Conservation (phyloP, 2,888 invertebrate species). For the Gari tellinella region DNA sequence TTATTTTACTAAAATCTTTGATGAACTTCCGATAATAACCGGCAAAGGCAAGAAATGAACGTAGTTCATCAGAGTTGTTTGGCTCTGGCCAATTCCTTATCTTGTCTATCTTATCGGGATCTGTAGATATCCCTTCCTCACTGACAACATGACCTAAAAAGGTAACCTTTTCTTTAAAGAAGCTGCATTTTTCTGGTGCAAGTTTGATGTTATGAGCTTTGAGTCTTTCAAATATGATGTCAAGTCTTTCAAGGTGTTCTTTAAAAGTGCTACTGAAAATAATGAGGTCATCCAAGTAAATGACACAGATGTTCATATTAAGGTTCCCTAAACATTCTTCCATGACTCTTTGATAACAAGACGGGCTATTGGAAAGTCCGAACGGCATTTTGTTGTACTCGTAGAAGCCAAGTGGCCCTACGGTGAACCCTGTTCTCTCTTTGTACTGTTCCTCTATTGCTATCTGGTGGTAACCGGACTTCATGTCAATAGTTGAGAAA, state of each 20-base stretch:
- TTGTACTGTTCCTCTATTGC: constrained; percentile 17
- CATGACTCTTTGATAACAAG: constrained; percentile 18
- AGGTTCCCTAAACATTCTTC: too few relatives aligned
- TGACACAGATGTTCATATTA: too few relatives aligned
- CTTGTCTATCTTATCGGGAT: too few relatives aligned
- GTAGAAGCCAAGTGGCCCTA: too few relatives aligned
- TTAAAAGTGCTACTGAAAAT: constrained; percentile 12
- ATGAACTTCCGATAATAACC: constrained; percentile 12
- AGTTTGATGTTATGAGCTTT: constrained; percentile 7
- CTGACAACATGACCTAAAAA: constrained; percentile 15
- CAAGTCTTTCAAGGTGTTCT: constrained; percentile 13
- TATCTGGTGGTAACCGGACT: constrained; percentile 19
- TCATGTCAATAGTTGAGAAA: constrained; percentile 17
- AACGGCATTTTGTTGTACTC: too few relatives aligned
- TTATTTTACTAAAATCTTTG: constrained; percentile 13
- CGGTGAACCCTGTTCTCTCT: constrained; percentile 20
- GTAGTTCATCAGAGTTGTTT: constrained; percentile 2
- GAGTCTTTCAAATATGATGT: constrained; percentile 9
- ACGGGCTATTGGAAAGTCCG: constrained; percentile 16
- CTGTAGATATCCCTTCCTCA: too few relatives aligned
- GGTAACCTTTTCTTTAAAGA: not conserved
- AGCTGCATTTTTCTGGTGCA: not conserved
- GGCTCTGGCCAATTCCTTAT: constrained; percentile 14
- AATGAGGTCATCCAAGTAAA: constrained; percentile 29
- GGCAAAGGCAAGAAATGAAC: constrained; percentile 2